These are phyloP conservation scores for Drosophila pseudotalamancana DNA, from an alignment of 2,888 invertebrate genomes.

Conservation along the genomic window DNA sequence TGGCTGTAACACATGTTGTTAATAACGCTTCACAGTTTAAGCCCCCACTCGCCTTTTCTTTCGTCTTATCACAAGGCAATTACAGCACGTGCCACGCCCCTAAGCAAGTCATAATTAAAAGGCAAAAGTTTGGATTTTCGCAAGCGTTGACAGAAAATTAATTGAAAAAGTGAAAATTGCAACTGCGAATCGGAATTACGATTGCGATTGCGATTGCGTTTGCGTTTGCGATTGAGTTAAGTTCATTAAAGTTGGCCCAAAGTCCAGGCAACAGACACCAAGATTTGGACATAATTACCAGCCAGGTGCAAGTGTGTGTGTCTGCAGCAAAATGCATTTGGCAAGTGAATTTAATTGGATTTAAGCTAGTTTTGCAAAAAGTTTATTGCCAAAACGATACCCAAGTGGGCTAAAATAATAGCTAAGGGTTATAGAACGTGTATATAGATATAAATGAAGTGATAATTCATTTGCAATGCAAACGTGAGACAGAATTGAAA, in stretches of 20 bases:
- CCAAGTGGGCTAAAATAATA: background rate
- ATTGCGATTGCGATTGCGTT: slow-evolving; percentile 32
- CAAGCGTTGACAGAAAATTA: slow-evolving; percentile 77
- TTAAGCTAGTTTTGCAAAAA: slow-evolving; percentile 16
- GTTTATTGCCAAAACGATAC: background rate
- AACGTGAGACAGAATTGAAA: too few relatives aligned
- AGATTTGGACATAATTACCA: slow-evolving; percentile 20
- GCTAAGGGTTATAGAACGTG: too few relatives aligned
- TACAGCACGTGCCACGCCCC: slow-evolving; percentile 58
- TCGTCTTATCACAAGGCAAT: slow-evolving; percentile 50
- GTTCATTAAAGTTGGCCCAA: slow-evolving; percentile 47
- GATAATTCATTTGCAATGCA: background rate
- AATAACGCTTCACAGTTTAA: slow-evolving; percentile 55
- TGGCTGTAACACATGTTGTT: slow-evolving; percentile 63
- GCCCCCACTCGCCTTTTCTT: background rate
- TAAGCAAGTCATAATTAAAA: slow-evolving; percentile 48
- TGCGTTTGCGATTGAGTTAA: slow-evolving; percentile 38
- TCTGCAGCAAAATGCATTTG: slow-evolving; percentile 27
- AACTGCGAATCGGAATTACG: slow-evolving; percentile 26
- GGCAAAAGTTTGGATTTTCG: slow-evolving; percentile 49
- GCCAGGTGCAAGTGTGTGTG: slow-evolving; percentile 15
- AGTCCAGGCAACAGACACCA: background rate
- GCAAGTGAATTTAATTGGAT: slow-evolving; percentile 51
- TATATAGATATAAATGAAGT: background rate
- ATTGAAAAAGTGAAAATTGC: slow-evolving; percentile 59